These are phyloP conservation scores for Mesembrinibis cayennensis DNA, from an alignment of 2,113 vertebrate species.

Conservation along the genomic window DNA sequence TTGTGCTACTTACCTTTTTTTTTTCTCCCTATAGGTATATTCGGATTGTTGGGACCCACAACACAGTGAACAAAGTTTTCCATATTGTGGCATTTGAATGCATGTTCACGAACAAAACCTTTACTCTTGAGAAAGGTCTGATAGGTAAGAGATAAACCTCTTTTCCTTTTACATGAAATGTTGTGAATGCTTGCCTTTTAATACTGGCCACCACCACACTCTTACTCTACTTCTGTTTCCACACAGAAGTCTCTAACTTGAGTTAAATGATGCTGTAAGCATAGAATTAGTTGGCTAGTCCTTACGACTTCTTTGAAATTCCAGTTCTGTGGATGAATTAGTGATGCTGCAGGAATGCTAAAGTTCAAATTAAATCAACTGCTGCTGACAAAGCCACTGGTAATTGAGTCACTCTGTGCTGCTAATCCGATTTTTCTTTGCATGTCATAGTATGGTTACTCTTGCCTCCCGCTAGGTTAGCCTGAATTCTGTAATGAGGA, in stretches of 20 bases:
- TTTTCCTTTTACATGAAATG: background rate
- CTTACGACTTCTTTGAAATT: background rate
- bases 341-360: background rate
- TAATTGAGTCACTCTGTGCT: background rate
- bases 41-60: slow-evolving; percentile 96
- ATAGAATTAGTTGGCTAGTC: background rate
- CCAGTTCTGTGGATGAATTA: background rate
- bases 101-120: slow-evolving; percentile 91
- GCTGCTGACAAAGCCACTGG: background rate
- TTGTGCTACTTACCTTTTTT: background rate
- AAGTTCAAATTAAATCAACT: background rate
- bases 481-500: background rate
- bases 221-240: background rate
- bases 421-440: background rate
- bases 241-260: background rate
- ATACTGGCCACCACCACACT: background rate
- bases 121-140: slow-evolving; percentile 90
- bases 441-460: background rate
- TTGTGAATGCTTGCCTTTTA: background rate
- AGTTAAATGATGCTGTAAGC: background rate
- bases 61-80: slow-evolving; percentile 99
- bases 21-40: slow-evolving; percentile 80
- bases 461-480: background rate
- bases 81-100: slow-evolving; percentile 98
- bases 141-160: slow-evolving; percentile 81